A percentile compares a stretch with the other conserved stretches of the same genome.
Conservation (phyloP, 53 echinoderm and acorn worm genomes). For the Temnopleurus reevesii region DNA sequence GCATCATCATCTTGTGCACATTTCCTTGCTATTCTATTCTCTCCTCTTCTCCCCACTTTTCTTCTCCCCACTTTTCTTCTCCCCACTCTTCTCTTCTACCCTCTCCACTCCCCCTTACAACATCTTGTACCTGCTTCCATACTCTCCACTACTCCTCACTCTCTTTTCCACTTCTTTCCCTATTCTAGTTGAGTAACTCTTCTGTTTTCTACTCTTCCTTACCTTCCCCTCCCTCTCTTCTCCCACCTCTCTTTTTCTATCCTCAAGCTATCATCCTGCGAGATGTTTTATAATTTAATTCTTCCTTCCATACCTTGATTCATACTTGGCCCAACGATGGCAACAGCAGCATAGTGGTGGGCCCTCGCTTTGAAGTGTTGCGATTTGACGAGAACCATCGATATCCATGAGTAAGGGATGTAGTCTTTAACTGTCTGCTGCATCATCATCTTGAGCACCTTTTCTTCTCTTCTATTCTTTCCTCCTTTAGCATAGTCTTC, state of each 20-base stretch:
- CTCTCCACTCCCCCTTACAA: too few relatives aligned
- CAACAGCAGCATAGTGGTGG: slow-evolving; percentile 89
- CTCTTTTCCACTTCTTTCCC: too few relatives aligned
- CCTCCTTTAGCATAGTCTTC: too few relatives aligned
- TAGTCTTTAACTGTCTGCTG: slow-evolving; percentile 92
- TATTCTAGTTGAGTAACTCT: too few relatives aligned
- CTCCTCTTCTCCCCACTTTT: neutral
- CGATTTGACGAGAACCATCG: slow-evolving; percentile 94
- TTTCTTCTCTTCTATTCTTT: too few relatives aligned
- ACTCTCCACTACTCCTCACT: too few relatives aligned
- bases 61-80: neutral
- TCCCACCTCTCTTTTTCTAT: neutral
- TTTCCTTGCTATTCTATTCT: neutral
- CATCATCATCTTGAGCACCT: slow-evolving; percentile 93
- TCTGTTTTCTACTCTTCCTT: neutral
- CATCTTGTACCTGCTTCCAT: too few relatives aligned
- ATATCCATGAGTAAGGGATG: slow-evolving; percentile 99
- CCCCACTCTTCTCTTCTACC: too few relatives aligned
- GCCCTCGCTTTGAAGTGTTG: slow-evolving; percentile 93
- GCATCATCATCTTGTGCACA: slow-evolving; percentile 96
- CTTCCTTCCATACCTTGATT: slow-evolving; percentile 57
- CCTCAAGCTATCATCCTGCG: too few relatives aligned
- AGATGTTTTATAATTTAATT: too few relatives aligned
- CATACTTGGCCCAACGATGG: slow-evolving; percentile 61
- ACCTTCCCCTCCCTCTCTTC: neutral